These are phyloP conservation scores for Chitala chitala DNA, from an alignment of 2,113 vertebrate genomes.

Conservation along the genomic window DNA sequence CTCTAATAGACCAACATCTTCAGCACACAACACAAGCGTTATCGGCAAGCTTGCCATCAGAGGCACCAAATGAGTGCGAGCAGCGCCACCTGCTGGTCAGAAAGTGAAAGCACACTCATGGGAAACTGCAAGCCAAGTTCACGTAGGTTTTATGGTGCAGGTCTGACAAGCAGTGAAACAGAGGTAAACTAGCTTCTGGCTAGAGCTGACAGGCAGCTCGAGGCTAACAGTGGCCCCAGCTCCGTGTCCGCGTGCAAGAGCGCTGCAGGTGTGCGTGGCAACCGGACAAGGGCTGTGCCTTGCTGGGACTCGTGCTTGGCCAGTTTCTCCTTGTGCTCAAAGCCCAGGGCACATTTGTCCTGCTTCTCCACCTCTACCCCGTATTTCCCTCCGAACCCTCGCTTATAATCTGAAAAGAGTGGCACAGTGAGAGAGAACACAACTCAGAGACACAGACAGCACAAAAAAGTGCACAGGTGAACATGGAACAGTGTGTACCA, in stretches of 20 bases:
- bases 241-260: not conserved
- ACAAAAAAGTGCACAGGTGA: not conserved
- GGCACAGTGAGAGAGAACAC: conserved; percentile 15
- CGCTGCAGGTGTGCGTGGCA: not conserved
- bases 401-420: conserved; percentile 83
- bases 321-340: conserved; percentile 85
- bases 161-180: not conserved
- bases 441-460: conserved; percentile 9
- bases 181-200: not conserved
- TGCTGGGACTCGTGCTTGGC: conserved; percentile 83
- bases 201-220: not conserved
- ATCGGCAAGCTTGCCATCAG: too few species aligned
- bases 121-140: not conserved
- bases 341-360: conserved; percentile 80
- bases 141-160: not conserved
- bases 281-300: conserved; percentile 62
- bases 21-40: too few species aligned
- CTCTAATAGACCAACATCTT: too few species aligned
- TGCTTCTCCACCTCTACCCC: conserved; percentile 80
- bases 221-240: conserved; percentile 32
- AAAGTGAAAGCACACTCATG: not conserved
- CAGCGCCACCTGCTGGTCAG: conserved; percentile 4
- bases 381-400: conserved; percentile 84
- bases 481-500: not conserved
- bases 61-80: not conserved